Conservation (phyloP, 2,797 vertebrate species). For the Tapirus indicus region DNA sequence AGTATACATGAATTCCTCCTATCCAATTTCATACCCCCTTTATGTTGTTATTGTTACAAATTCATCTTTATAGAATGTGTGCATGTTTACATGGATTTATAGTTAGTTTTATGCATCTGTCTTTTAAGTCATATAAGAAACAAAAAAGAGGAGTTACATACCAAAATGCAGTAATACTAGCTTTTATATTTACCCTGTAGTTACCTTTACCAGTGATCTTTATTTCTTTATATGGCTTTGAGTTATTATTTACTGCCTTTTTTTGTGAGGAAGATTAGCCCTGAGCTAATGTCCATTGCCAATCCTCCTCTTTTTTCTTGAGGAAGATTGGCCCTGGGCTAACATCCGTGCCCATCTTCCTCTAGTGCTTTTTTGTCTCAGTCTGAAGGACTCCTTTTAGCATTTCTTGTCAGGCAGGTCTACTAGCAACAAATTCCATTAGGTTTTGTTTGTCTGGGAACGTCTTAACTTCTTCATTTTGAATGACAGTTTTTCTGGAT, state of each 20-base stretch:
- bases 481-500: background rate
- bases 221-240: background rate
- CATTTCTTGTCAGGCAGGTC: background rate
- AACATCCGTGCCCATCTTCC: no score
- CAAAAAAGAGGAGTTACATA: background rate
- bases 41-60: background rate
- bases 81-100: background rate
- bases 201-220: background rate
- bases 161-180: background rate
- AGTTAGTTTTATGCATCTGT: background rate
- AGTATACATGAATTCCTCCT: background rate
- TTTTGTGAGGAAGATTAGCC: no score
- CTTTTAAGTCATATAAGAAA: background rate
- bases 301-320: no score
- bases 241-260: background rate
- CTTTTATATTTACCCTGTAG: background rate
- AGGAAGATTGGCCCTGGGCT: no score
- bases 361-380: background rate
- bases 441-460: background rate
- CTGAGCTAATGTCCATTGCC: no score
- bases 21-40: background rate
- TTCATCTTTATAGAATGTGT: background rate
- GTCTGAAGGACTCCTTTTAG: background rate
- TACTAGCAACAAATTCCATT: background rate
- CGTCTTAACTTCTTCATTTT: background rate